Evolutionary conservation across 2,888 invertebrate species (phyloP).

Genomic region (Noctua comes): DNA sequence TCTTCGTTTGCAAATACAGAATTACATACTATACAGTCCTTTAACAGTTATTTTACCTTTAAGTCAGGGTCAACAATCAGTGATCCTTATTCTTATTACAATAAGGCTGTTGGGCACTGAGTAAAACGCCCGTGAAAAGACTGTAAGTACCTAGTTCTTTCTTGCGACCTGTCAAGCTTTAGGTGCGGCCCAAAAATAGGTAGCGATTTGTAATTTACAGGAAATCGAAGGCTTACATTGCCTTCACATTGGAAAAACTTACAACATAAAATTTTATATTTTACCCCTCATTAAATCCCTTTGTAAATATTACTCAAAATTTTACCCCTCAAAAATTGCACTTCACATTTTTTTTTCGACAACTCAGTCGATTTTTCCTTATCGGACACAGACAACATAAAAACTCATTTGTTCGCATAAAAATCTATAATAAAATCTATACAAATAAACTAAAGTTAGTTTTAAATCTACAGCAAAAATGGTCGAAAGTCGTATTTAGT

Average conservation of each 20-base stretch:
- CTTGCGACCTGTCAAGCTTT: not conserved
- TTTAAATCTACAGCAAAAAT: slow-evolving; percentile 35
- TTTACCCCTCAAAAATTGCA: slow-evolving; percentile 46
- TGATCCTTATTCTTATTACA: not conserved
- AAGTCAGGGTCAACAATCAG: not conserved
- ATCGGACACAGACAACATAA: slow-evolving; percentile 23
- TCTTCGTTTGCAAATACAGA: not conserved
- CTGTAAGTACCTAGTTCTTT: not conserved
- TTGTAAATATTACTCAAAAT: slow-evolving; percentile 43
- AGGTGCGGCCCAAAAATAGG: not conserved
- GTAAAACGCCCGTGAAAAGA: not conserved
- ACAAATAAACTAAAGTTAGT: slow-evolving; percentile 53
- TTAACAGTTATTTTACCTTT: not conserved
- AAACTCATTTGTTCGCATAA: slow-evolving; percentile 45
- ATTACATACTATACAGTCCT: not conserved
- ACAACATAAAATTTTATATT: slow-evolving; percentile 16
- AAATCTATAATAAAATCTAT: slow-evolving; percentile 49
- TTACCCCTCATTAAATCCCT: slow-evolving; percentile 17
- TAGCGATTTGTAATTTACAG: not conserved
- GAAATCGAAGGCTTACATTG: not conserved
- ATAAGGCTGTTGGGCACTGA: not conserved
- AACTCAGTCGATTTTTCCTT: slow-evolving; percentile 25
- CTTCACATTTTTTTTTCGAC: slow-evolving; percentile 37
- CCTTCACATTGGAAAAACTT: slow-evolving; percentile 1
- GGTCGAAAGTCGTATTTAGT: slow-evolving; percentile 36